phyloP scores from a whole-genome alignment of 2,797 vertebrate genomes.

The Ceyx erithaca region DNA sequence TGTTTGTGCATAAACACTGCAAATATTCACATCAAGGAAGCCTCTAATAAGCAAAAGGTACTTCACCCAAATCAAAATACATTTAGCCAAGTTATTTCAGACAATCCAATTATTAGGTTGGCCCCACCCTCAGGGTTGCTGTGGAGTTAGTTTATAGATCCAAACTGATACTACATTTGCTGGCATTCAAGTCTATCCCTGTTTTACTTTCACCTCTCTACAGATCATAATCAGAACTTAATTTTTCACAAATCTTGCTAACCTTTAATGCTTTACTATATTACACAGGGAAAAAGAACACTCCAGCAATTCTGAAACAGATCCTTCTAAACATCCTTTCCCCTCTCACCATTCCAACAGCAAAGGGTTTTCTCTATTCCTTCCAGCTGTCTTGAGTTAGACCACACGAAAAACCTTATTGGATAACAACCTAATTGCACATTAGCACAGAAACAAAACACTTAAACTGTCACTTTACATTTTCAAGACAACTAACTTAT shows the following conservation, averaged over 20 bases:
- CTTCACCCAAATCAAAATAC: not conserved
- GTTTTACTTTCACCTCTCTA: not conserved
- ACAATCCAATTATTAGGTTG: not conserved
- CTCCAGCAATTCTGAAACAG: not conserved
- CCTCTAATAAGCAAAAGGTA: not conserved
- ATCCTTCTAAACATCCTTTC: not conserved
- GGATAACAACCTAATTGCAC: slow-evolving; percentile 75
- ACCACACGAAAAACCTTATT: slow-evolving; percentile 65
- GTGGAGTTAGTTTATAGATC: not conserved
- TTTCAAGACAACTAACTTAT: slow-evolving; percentile 62
- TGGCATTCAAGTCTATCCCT: not conserved
- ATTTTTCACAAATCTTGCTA: not conserved
- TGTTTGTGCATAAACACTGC: not conserved
- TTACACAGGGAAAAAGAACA: not conserved
- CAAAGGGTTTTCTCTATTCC: not conserved
- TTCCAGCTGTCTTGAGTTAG: slow-evolving; percentile 72
- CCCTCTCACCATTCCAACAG: not conserved
- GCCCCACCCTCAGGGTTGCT: not conserved
- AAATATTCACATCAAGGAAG: not conserved
- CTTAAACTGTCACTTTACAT: slow-evolving; percentile 73
- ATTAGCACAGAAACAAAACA: slow-evolving; percentile 68
- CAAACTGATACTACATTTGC: not conserved
- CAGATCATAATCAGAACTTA: not conserved
- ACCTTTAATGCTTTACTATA: not conserved
- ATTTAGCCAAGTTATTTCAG: not conserved